Evolutionary conservation across 2,888 invertebrate species (phyloP), one percentile per base, ranked within the genome.

Genomic region (Noctua fimbriata): DNA sequence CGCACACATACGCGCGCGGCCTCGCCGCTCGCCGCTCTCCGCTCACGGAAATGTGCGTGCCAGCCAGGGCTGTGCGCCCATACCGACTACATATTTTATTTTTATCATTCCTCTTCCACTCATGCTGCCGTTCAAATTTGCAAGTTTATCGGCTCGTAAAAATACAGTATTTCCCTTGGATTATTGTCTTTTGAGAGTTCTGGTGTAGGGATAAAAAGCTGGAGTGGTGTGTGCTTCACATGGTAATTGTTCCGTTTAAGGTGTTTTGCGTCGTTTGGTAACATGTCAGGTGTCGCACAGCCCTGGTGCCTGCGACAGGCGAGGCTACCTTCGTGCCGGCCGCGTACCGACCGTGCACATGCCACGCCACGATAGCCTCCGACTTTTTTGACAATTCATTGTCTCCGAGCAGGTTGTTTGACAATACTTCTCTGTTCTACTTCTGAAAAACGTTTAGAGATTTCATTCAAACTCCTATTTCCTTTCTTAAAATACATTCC

Each of bases 1-100:
- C 93, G 91, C 95, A 95, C 94, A 95, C 96, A 89, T 0, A 75
- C 85, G 89, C 91, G 86, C 92, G 91, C 95, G 96, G 95, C 95
- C 96, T 95, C 96, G 95, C 93, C 92, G 90, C 93, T 93, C 93
- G 93, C 93, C 93, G 93, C 94, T 93, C 90, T 91, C 92, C 94
- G 94, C 94, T 93, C 96, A 96, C 96, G 96, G 96, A 96, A 96
- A 96, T 95, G 95, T 96, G 96, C 96, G 95, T 95, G 95, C 95
- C 94, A 93, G 85, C 87, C 92, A 93, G 92, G 91, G 93, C 90
- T 93, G 92, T 84, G 85, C 84, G 82, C 84, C 88, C 87, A 86
- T 86, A 84, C 87, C 76, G 73, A 81, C 85, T 74, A 79, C 79
- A 78, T 86, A 89, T 83, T 89, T 88, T 88, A 89, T 89, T 88